Percentiles rank a stretch among this genome's conserved stretches.
Evolutionary conservation across 2,888 invertebrate genomes (phyloP).

Genomic region (Microplitis deprimator): DNA sequence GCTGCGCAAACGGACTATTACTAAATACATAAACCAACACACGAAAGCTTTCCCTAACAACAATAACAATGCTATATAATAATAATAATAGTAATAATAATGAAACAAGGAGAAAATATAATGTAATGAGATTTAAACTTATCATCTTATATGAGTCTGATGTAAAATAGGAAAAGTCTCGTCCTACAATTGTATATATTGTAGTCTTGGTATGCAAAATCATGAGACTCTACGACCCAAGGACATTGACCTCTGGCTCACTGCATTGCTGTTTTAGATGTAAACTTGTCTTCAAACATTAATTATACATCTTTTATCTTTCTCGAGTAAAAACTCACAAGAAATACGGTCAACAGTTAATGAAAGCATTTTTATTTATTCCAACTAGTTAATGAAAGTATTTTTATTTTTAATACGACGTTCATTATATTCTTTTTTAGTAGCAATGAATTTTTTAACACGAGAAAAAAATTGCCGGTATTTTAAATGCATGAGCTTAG

Average conservation of each 20-base stretch:
- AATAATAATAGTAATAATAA: too few species aligned
- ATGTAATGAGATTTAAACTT: background rate
- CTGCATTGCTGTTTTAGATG: background rate
- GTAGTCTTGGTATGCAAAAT: background rate
- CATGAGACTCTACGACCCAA: background rate
- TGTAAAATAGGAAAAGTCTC: background rate
- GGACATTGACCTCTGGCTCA: background rate
- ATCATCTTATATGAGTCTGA: background rate
- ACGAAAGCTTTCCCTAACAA: background rate
- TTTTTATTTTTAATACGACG: background rate
- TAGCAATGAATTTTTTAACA: background rate
- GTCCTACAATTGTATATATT: background rate
- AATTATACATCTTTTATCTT: background rate
- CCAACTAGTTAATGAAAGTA: background rate
- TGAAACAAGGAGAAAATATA: background rate
- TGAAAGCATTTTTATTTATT: background rate
- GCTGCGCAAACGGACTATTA: conserved; percentile 8
- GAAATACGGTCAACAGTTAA: background rate
- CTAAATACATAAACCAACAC: background rate
- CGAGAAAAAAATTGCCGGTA: background rate
- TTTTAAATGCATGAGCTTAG: background rate
- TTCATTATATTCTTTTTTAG: background rate
- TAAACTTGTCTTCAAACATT: background rate
- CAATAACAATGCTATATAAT: background rate
- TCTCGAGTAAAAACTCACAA: background rate